These are phyloP conservation scores for Eupithecia dodoneata DNA, from an alignment of 2,888 invertebrate genomes.

Conservation along the genomic window DNA sequence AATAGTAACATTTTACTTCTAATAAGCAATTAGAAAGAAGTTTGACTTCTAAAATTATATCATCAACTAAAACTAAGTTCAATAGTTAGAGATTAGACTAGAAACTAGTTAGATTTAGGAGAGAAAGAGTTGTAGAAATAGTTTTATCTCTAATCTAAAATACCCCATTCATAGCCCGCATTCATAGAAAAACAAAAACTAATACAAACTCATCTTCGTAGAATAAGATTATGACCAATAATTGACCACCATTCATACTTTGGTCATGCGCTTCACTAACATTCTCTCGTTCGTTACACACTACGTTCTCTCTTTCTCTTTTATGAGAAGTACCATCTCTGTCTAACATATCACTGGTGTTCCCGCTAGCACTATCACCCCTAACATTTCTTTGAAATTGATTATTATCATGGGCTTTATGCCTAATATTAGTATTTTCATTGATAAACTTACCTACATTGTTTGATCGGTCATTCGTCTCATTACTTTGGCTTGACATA, in stretches of 20 bases:
- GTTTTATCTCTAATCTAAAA: constrained; percentile 36
- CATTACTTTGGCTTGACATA: constrained; percentile 33
- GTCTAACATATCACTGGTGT: constrained; percentile 41
- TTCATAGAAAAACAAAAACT: constrained; percentile 58
- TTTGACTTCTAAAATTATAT: constrained; percentile 45
- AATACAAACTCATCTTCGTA: constrained; percentile 61
- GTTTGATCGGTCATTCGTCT: constrained; percentile 20
- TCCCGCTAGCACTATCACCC: constrained; percentile 21
- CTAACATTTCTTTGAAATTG: constrained; percentile 35
- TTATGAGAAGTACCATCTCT: constrained; percentile 40
- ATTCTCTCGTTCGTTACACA: constrained; percentile 67
- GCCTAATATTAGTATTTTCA: constrained; percentile 25
- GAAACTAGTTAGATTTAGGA: constrained; percentile 43
- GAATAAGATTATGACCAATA: constrained; percentile 69
- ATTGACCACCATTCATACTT: constrained; percentile 65
- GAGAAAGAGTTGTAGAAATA: constrained; percentile 38
- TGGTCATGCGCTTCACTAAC: constrained; percentile 53
- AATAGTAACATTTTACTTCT: constrained; percentile 22
- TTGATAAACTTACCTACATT: constrained; percentile 33
- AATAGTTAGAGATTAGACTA: constrained; percentile 35
- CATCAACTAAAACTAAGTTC: constrained; percentile 22
- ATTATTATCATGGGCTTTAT: constrained; percentile 26
- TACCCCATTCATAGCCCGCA: constrained; percentile 39
- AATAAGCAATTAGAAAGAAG: constrained; percentile 34
- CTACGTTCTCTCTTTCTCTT: constrained; percentile 56